Base-by-base conservation (phyloP, 2,113 vertebrate genomes). In the Vireo altiloquus region DNA sequence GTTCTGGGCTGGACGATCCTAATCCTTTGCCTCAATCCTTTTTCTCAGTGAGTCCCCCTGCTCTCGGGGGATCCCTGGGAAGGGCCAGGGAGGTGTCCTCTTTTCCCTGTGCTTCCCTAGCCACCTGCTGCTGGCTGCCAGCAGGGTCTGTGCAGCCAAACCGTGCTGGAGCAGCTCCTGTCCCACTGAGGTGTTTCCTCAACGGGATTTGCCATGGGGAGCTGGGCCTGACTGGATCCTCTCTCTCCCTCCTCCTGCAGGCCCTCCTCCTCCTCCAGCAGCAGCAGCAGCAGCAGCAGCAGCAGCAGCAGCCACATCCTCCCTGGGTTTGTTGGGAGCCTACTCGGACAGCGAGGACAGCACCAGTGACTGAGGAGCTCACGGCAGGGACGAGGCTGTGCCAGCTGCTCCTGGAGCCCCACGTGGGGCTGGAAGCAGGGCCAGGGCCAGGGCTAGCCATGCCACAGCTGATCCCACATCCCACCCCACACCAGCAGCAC, bases 261-360 rank as follows among this genome's bases (percentile, higher is more conserved):
- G 87, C 75, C 82, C 35, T 6, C 40, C 13, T 42, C 40, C 40
- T 10, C 9, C 39, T 10, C 76, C 27, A 8, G 15, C 64, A 13
- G 13, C 75, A 39, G 39, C 39, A 39, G 39, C 39, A 39, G 9
- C 39, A 39, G 39, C 39, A 39, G 39, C 39, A 39, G 39, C 39
- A 9, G 54, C 39, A 5, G 54, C 35, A 5, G 66, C 72, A 53
- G 28, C 49, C 85, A 20, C 66, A 1, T 97, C 98, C 52, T 98
- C 98, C 15, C 96, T 98, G 25, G 83, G 97, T 72, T 96, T 98
- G 84, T 37, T 98, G 94, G 98, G 98, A 18, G 83, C 96, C 0
- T 98, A 98, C n/a, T 74, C 80, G 0, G 98, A 98, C 96, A 98
- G 98, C 2, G 98, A 98, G 33, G 98, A 96, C 94, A 96, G 96